Base-by-base conservation (phyloP, 2,113 vertebrate genomes). In the Mus pahari region DNA sequence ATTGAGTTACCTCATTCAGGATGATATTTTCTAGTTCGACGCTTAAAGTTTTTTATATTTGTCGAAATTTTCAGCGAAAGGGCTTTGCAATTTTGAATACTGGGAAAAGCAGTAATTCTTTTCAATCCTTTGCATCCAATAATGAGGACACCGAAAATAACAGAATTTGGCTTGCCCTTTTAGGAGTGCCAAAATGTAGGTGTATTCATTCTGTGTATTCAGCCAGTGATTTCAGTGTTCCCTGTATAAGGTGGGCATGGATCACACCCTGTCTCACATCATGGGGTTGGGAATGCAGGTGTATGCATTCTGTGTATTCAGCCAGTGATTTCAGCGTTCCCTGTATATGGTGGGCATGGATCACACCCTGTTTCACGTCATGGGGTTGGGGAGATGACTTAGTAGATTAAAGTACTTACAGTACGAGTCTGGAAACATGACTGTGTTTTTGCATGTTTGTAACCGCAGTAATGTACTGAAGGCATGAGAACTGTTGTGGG, bases 351-450 rank as follows among this genome's bases (percentile, higher is more conserved):
- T 55, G 2, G 31, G 70, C 1, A 20, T 53, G 12, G 3, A n/a
- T 68, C 8, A 89, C n/a, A n/a, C n/a, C n/a, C 83, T 92, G 19
- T 66, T 71, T 92, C 55, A 92, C n/a, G 58, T 83, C 17, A 86
- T 94, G 4, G 10, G 78, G 4, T 11, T 24, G 19, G 50, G 5
- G 14, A 55, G 28, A 81, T 58, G 50, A 2, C 17, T 22, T 9
- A 12, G 17, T 19, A 10, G 50, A 28, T 22, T 55, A 58, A 12
- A 12, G 1, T 17, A 55, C 20, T 81, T 79, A 2, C 4, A 12
- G 5, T 33, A 12, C 8, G 24, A n/a, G 19, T 58, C n/a, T 81
- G 19, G 5, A 20, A 12, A n/a, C 50, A 22, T 20, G 31, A 19
- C 4, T 55, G 33, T 36, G 31, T 10, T 33, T 22, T 33, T 20